Evolutionary conservation across 2,113 vertebrate genomes (phyloP).

Genomic region (Upupa epops): DNA sequence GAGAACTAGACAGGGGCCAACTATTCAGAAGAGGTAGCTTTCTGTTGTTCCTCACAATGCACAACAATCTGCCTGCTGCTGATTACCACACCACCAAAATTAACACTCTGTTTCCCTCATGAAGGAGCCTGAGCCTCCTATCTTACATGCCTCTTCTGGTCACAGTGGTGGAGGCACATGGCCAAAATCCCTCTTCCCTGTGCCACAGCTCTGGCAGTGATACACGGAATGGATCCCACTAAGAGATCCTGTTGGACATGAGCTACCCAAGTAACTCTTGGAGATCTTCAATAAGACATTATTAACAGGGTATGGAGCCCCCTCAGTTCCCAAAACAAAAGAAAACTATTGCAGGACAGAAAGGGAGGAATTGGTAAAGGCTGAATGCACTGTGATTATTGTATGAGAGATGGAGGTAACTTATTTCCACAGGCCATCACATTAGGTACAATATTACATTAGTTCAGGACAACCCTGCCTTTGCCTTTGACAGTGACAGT

Average conservation of each 20-base stretch:
- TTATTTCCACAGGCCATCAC: not conserved
- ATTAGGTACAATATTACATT: not conserved
- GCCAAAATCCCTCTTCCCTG: not conserved
- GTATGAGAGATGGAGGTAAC: not conserved
- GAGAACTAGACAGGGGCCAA: not conserved
- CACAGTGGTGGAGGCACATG: rapidly evolving
- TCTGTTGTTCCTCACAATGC: not conserved
- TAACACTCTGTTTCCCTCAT: not conserved
- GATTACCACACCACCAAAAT: not conserved
- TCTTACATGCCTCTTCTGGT: rapidly evolving
- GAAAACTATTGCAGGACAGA: not conserved
- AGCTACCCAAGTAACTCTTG: not conserved
- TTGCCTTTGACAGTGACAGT: not conserved
- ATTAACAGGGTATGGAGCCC: not conserved
- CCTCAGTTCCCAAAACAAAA: not conserved
- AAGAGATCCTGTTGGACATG: rapidly evolving
- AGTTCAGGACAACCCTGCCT: not conserved
- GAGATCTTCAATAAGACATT: not conserved
- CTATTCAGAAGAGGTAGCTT: not conserved
- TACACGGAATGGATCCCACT: rapidly evolving
- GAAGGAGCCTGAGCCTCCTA: not conserved
- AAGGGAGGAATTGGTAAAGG: not conserved
- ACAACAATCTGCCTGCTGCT: rapidly evolving
- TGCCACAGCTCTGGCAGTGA: not conserved
- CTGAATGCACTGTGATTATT: not conserved